Evolutionary conservation across 2,113 vertebrate species (phyloP).

Genomic region (Paradisaea rubra): DNA sequence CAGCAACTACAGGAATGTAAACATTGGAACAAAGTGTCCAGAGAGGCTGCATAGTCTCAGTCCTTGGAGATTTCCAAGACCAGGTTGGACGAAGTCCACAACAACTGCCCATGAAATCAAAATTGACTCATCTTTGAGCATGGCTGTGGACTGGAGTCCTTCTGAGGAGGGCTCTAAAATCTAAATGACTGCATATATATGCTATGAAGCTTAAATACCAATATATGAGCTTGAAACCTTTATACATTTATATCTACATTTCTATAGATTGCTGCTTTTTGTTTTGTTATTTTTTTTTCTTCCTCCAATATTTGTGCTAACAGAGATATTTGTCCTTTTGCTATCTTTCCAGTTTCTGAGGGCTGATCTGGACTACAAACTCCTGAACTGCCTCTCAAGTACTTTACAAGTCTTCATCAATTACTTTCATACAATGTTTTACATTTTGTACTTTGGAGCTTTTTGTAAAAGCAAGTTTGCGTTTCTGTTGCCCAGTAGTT

Average conservation of each 20-base stretch:
- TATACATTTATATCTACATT: not conserved
- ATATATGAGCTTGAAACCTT: not conserved
- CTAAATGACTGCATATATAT: not conserved
- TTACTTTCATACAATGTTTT: not conserved
- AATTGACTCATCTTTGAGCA: not conserved
- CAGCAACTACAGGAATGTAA: not conserved
- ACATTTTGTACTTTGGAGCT: not conserved
- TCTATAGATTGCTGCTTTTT: not conserved
- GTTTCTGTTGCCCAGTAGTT: not conserved
- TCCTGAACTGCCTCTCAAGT: not conserved
- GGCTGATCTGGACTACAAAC: not conserved
- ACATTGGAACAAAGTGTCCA: not conserved
- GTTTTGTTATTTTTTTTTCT: too few species aligned
- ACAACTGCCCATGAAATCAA: not conserved
- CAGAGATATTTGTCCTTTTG: not conserved
- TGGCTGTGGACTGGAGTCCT: not conserved
- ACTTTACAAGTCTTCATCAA: not conserved
- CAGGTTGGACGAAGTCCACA: not conserved
- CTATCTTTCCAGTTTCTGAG: not conserved
- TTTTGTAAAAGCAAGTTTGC: not conserved
- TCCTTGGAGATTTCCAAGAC: not conserved
- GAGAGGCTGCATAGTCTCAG: rapidly evolving
- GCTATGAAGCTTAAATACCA: not conserved
- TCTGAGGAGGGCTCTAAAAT: not conserved
- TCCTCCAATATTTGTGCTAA: rapidly evolving